Evolutionary conservation across 1,140 invertebrate genomes (phyloP).

Genomic region (Varroa destructor): DNA sequence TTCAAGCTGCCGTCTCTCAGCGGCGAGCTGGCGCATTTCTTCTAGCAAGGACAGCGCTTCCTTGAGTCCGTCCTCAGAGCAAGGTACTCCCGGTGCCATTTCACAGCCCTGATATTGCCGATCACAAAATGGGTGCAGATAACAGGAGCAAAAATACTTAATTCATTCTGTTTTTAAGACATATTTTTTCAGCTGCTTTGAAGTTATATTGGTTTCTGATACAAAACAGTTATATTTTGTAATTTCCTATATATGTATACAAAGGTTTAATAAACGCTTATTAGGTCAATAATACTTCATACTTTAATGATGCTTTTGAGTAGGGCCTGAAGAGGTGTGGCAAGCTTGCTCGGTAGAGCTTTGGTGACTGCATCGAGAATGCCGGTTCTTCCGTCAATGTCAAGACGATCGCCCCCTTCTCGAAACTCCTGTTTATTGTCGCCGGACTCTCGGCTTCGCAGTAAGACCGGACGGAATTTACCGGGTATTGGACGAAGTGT

Average conservation of each 20-base stretch:
- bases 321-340: conserved; percentile 39
- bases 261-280: neutral
- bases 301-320: conserved; percentile 37
- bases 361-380: no score
- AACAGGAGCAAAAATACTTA: neutral
- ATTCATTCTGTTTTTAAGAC: no score
- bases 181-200: no score
- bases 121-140: neutral
- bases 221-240: no score
- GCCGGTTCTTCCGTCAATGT: no score
- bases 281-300: conserved; percentile 31
- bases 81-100: neutral
- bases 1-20: neutral
- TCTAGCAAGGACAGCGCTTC: conserved; percentile 10
- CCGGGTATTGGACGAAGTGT: conserved; percentile 4
- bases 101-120: conserved; percentile 3
- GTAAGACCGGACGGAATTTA: conserved; percentile 2
- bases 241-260: neutral
- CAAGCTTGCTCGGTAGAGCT: conserved; percentile 37
- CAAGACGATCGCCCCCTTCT: conserved; percentile 32
- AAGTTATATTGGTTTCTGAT: no score
- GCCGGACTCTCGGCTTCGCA: conserved; percentile 24
- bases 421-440: conserved; percentile 30
- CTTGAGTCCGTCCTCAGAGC: neutral
- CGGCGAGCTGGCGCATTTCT: conserved; percentile 14